Evolutionary conservation across 2,888 invertebrate species (phyloP), one percentile per base, ranked within the genome.

Genomic region (Hetaerina titia): DNA sequence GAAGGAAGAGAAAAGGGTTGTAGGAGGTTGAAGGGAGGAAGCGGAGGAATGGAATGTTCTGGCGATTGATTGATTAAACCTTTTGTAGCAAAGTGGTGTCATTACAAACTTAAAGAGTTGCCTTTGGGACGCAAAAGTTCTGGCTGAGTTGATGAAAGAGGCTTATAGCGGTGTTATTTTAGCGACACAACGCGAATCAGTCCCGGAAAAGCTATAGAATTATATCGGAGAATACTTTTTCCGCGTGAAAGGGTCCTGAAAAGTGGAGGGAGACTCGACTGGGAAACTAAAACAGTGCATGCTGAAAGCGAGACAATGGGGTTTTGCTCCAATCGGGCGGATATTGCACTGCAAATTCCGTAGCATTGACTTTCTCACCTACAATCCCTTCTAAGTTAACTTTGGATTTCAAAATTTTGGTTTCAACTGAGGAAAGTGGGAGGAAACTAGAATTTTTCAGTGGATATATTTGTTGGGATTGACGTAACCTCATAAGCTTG

Each of bases 21-120:
- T n/a, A 7, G 22, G 69, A 69, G 69, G 69, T 1, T 22, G n/a
- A 69, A 0, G 69, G 22, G 9, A 69, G n/a, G 22, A n/a, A n/a
- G 69, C 19, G 8, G 69, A 64, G 69, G 22, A 69, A 69, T 5
- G 22, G 69, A 69, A 22, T 4, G 17, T 69, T 69, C 69, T 17
- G 22, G 69, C 69, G 17, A 69, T 69, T 69, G 69, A 69, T 69
- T 69, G 69, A 69, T n/a, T 69, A 69, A 69, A 69, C 69, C 69
- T n/a, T 69, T n/a, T 22, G 69, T 22, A 5, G n/a, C 69, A n/a
- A 69, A 69, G 69, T 69, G 69, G 22, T 69, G 69, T n/a, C 69
- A 69, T 69, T 69, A 69, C 69, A 22, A 69, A 69, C 69, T 69
- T 69, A 69, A 60, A 60, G 69, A 22, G 69, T 9, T n/a, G n/a